Evolutionary conservation across 1,140 invertebrate genomes (phyloP).

Genomic region (Aradophagus sp.): DNA sequence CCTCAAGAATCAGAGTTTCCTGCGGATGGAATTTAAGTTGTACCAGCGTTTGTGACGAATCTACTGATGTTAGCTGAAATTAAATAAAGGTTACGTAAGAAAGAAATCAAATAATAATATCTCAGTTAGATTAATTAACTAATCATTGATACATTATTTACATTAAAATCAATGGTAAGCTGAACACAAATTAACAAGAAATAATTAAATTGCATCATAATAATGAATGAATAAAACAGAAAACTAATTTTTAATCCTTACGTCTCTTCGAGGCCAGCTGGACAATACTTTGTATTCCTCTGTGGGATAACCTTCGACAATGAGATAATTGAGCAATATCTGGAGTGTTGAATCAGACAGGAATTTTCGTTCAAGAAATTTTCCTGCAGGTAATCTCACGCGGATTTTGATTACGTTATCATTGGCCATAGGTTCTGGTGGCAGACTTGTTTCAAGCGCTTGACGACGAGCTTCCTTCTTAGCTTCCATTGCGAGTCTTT

Average conservation of each 20-base stretch:
- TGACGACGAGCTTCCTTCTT: slow-evolving; percentile 80
- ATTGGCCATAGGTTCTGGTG: slow-evolving; percentile 78
- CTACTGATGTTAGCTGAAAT: slow-evolving; percentile 86
- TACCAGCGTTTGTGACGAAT: slow-evolving; percentile 83
- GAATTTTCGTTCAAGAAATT: slow-evolving; percentile 85
- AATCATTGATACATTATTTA: too few relatives aligned
- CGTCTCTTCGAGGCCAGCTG: slow-evolving; percentile 93
- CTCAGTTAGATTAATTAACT: too few relatives aligned
- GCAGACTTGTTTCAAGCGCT: slow-evolving; percentile 78
- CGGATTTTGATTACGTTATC: slow-evolving; percentile 83
- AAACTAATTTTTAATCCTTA: too few relatives aligned
- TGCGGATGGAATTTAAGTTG: slow-evolving; percentile 91
- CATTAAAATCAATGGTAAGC: too few relatives aligned
- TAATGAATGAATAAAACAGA: too few relatives aligned
- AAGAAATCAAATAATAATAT: too few relatives aligned
- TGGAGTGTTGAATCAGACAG: slow-evolving; percentile 80
- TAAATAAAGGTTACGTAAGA: too few relatives aligned
- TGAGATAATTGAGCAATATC: slow-evolving; percentile 88
- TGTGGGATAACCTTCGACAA: slow-evolving; percentile 85
- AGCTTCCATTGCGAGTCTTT: slow-evolving; percentile 81
- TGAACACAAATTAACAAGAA: too few relatives aligned
- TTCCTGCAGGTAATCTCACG: slow-evolving; percentile 84
- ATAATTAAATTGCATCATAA: too few relatives aligned
- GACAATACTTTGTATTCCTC: slow-evolving; percentile 93
- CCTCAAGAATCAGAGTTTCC: slow-evolving; percentile 94